Evolutionary conservation across 2,113 vertebrate species (phyloP).

Genomic region (Channa argus): DNA sequence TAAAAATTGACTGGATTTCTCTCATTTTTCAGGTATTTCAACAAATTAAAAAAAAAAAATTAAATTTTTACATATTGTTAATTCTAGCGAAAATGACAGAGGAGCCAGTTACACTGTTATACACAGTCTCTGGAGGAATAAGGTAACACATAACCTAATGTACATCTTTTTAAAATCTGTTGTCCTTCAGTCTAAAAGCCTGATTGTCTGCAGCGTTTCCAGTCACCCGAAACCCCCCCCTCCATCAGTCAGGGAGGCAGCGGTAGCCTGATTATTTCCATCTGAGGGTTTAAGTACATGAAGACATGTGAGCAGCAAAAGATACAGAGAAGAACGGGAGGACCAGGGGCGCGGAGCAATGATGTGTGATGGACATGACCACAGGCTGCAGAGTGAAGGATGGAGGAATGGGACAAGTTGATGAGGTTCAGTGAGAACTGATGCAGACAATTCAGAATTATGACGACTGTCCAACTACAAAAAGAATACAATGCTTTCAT

Average conservation of each 20-base stretch:
- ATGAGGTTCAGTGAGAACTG: not conserved
- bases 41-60: too few species aligned
- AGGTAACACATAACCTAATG: too few species aligned
- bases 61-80: too few species aligned
- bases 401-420: not conserved
- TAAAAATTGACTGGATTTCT: too few species aligned
- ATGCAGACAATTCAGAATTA: conserved; percentile 5
- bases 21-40: too few species aligned
- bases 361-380: conserved; percentile 23
- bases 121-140: too few species aligned
- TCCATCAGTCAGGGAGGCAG: conserved; percentile 34
- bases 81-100: too few species aligned
- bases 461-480: not conserved
- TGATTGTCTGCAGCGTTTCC: conserved; percentile 23
- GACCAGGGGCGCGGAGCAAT: not conserved
- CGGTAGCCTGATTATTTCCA: conserved; percentile 67
- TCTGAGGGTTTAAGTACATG: conserved; percentile 41
- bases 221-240: conserved; percentile 16
- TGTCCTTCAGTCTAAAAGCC: too few species aligned
- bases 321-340: not conserved
- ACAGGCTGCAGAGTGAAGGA: conserved; percentile 1
- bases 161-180: too few species aligned
- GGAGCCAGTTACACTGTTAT: too few species aligned
- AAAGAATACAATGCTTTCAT: conserved; percentile 26
- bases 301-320: conserved; percentile 27